Evolutionary conservation across 2,888 invertebrate species (phyloP).

Genomic region (Ferdinandea cuprea): DNA sequence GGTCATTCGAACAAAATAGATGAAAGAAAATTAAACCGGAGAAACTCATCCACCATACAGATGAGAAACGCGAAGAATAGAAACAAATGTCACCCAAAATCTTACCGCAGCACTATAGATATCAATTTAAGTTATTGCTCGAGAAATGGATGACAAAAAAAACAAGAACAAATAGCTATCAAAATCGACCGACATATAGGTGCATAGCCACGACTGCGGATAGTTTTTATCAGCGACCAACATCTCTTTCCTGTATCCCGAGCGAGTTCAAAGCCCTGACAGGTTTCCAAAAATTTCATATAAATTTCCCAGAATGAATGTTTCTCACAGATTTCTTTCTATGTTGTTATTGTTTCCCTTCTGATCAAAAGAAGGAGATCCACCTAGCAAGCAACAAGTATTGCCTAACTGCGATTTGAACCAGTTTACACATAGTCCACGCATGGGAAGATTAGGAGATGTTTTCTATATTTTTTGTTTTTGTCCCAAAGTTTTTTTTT

Average conservation of each 20-base stretch:
- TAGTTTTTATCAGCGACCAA: constrained; percentile 61
- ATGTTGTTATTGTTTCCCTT: constrained; percentile 14
- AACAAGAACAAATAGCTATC: constrained; percentile 44
- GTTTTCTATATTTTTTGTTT: constrained; percentile 39
- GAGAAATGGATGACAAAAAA: constrained; percentile 28
- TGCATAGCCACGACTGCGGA: constrained; percentile 28
- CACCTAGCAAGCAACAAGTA: constrained; percentile 31
- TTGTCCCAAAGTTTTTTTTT: constrained; percentile 48
- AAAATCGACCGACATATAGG: constrained; percentile 33
- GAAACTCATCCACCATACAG: constrained; percentile 36
- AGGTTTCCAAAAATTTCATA: constrained; percentile 74
- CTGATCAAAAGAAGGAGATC: constrained; percentile 22
- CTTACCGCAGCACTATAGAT: constrained; percentile 60
- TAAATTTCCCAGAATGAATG: constrained; percentile 75
- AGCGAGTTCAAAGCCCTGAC: constrained; percentile 73
- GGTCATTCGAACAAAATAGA: constrained; percentile 64
- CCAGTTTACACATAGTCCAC: constrained; percentile 58
- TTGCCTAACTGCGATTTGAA: constrained; percentile 66
- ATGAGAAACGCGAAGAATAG: neutral
- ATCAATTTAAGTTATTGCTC: constrained; percentile 72
- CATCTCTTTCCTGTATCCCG: constrained; percentile 69
- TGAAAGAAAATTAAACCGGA: constrained; percentile 62
- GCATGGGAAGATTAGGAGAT: constrained; percentile 69
- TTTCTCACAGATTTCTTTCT: constrained; percentile 67
- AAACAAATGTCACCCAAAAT: constrained; percentile 67